A percentile compares a stretch with the other conserved stretches of the same genome.
Evolutionary conservation across 2,888 invertebrate species (phyloP).

Genomic region (Tetragonisca angustula): DNA sequence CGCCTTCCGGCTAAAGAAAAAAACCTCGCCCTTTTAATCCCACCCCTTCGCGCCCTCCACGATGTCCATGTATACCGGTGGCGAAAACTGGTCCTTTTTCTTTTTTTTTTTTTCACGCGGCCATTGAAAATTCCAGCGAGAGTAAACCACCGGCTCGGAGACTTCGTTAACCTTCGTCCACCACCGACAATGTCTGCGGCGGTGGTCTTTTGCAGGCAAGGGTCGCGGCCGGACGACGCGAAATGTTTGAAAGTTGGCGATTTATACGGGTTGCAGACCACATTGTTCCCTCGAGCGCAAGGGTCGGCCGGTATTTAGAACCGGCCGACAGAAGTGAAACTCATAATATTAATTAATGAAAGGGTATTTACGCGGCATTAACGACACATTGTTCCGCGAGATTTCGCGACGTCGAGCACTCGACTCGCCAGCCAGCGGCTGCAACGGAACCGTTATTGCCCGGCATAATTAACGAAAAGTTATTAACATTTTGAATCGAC

Average conservation of each 20-base stretch:
- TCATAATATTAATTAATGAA: conserved; percentile 53
- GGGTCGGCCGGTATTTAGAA: conserved; percentile 36
- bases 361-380: conserved; percentile 49
- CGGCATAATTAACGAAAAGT: conserved; percentile 31
- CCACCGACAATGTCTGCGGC: conserved; percentile 11
- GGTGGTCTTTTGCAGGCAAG: not conserved
- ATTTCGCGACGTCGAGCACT: conserved; percentile 4
- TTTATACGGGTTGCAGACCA: conserved; percentile 45
- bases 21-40: conserved; percentile 64
- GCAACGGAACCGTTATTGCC: not conserved
- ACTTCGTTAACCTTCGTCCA: conserved; percentile 56
- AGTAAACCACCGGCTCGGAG: conserved; percentile 51
- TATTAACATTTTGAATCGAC: not conserved
- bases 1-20: conserved; percentile 32
- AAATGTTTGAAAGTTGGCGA: conserved; percentile 59
- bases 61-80: conserved; percentile 6
- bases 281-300: conserved; percentile 35
- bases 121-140: conserved; percentile 51
- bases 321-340: conserved; percentile 25
- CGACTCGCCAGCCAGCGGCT: not conserved
- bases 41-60: not conserved
- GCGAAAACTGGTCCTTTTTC: conserved; percentile 52
- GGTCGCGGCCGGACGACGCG: conserved; percentile 14
- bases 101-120: conserved; percentile 43
- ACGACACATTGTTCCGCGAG: conserved; percentile 41